A percentile compares a stretch with the other conserved stretches of the same genome.
Evolutionary conservation across 2,797 vertebrate species (phyloP).

Genomic region (Cheracebus regulus): DNA sequence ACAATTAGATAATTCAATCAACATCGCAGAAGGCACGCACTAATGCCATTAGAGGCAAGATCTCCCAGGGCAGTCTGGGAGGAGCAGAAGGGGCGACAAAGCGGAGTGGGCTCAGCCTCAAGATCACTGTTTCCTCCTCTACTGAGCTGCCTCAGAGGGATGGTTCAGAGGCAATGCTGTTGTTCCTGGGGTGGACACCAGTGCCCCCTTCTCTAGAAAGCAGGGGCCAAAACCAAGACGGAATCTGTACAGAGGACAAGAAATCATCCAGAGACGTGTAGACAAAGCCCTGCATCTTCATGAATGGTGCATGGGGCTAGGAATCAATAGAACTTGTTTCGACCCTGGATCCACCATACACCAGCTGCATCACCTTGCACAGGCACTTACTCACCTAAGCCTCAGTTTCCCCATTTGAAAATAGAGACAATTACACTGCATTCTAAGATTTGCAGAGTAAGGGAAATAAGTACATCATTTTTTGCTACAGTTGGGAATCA

Average conservation of each 20-base stretch:
- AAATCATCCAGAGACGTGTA: background rate
- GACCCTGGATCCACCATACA: background rate
- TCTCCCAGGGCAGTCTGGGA: background rate
- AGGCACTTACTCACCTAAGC: background rate
- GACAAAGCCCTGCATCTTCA: background rate
- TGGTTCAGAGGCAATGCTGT: background rate
- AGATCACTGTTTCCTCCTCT: background rate
- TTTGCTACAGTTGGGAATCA: background rate
- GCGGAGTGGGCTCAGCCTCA: background rate
- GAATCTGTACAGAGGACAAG: background rate
- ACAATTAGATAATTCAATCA: conserved; percentile 49
- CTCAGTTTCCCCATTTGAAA: background rate
- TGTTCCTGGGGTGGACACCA: background rate
- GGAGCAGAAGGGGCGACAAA: background rate
- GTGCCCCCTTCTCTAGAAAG: background rate
- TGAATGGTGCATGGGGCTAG: rapidly evolving
- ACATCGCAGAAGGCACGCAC: background rate
- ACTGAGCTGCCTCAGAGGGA: background rate
- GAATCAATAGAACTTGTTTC: background rate
- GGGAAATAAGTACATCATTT: background rate
- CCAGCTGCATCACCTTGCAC: background rate
- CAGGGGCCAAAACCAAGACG: background rate
- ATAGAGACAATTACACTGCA: background rate
- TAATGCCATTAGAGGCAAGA: conserved; percentile 26
- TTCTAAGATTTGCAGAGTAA: background rate